Base-by-base conservation (phyloP, 2,113 vertebrate species). In the Macrotus californicus region DNA sequence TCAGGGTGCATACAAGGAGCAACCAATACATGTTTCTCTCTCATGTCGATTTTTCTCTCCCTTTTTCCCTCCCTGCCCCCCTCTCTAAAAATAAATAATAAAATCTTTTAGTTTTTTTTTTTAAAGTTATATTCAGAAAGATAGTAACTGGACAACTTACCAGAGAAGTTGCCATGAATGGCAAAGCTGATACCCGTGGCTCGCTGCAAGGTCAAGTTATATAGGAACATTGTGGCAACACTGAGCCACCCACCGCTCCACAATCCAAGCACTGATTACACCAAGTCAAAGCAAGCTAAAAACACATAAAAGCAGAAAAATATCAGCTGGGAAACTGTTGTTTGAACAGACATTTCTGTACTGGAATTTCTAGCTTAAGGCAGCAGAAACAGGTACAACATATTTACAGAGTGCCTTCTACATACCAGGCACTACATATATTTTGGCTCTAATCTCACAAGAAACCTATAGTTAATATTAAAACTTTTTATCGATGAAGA, bases 121-220 rank as follows among this genome's bases (percentile, higher is more conserved):
- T 13, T 3, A 34, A 66, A 67, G 31, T 67, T 90, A 66, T 79
- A 66, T 67, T 94, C 29, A 52, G 6, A 69, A 93, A 85, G 15
- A 61, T 3, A 0, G 0, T 0, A 56, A 36, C 0, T 3, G 3
- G 4, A 34, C 22, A 70, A 24, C 80, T 98, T 98, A 99, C 99
- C 99, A 97, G 99, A 99, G 96, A 99, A 99, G 95, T 99, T 99
- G 94, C 99, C 99, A 98, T 99, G 99, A 98, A 99, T 99, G 93
- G 99, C 99, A 93, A 99, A 99, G 85, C 98, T 99, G 97, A 99
- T 99, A 98, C 99, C 99, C 0, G 99, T 99, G 93, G 99, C 99
- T 41, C 99, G 98, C 98, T 99, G 99, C 69, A 99, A 95, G 0
- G 99, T 99, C 96, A 99, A 96, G 96, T 99, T 99, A 98, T 99